These are phyloP conservation scores for Lepeophtheirus salmonis DNA, from an alignment of 1,140 invertebrate species.

Conservation along the genomic window DNA sequence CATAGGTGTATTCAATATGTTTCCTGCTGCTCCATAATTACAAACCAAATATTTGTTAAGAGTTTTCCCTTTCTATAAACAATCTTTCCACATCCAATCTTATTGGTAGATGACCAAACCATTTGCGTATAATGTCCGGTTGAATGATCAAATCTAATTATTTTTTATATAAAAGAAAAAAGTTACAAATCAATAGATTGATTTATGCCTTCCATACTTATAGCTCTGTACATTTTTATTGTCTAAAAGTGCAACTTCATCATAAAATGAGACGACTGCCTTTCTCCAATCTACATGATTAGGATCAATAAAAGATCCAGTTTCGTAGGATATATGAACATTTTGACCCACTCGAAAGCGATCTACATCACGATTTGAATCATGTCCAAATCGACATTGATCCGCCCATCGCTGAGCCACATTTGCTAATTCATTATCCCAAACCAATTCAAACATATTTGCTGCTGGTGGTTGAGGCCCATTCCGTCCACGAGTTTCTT, in stretches of 20 bases:
- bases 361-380: constrained; percentile 26
- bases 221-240: constrained; percentile 19
- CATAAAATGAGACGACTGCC: constrained; percentile 23
- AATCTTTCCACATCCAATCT: constrained; percentile 23
- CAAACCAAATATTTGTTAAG: constrained; percentile 22
- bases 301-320: constrained; percentile 16
- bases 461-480: constrained; percentile 20
- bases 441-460: constrained; percentile 26
- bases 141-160: constrained; percentile 19
- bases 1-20: constrained; percentile 25
- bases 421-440: constrained; percentile 65
- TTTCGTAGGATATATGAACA: constrained; percentile 21
- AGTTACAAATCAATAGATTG: constrained; percentile 1
- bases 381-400: constrained; percentile 52
- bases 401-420: constrained; percentile 62
- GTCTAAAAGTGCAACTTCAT: constrained; percentile 22
- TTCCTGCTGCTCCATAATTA: constrained; percentile 25
- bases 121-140: constrained; percentile 33
- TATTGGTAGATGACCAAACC: constrained; percentile 22
- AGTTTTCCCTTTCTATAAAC: constrained; percentile 24
- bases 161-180: constrained; percentile 3
- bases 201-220: constrained; percentile 22
- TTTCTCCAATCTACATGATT: constrained; percentile 20
- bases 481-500: constrained; percentile 12
- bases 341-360: constrained; percentile 25